Base-by-base conservation (phyloP, 2,888 invertebrate species). In the Limulus polyphemus region DNA sequence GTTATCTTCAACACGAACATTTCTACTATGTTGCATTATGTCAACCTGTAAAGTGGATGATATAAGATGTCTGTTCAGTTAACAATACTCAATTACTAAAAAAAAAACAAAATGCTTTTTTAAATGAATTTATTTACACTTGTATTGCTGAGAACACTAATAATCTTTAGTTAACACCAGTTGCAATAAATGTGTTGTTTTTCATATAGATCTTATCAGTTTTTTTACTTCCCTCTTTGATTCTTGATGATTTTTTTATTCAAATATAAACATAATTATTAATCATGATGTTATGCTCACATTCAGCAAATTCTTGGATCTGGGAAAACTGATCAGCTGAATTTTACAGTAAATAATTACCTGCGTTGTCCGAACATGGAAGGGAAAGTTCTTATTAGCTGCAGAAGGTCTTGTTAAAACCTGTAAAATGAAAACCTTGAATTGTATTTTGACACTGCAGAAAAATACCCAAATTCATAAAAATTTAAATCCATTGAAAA, bases 341-440 rank as follows among this genome's bases (percentile, higher is more conserved):
- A 32, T 32, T 32, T 32, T 32, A 32, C 32, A 32, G 32, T 32
- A 59, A 55, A 50, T 17, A 1, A 54, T 61, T 63, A 81, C 78
- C 77, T 91, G 90, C 0, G 87, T 86, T 0, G 91, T 91, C 59
- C 90, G 79, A 47, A 92, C 90, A 74, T 93, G 92, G 75, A 88
- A 93, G 0, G 93, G 93, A 72, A 93, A 92, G 73, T 90, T 90
- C 72, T 85, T 86, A 74, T 92, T 92, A 0, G 89, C 88, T 63
- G 87, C 84, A 1, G 87, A 85, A 3, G 93, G 93, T 73, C 90
- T 78, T 0, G 91, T 91, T 62, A 92, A 74, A 62, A 87, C 76
- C 88, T 89, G 77, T 7, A 79, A 66, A 64, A 63, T 61, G 54
- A 61, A 58, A 68, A 32, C 32, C 32, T 32, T 32, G 3, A 32